Conservation (phyloP, 53 echinoderm and acorn worm genomes). For the Actinopyga echinites region DNA sequence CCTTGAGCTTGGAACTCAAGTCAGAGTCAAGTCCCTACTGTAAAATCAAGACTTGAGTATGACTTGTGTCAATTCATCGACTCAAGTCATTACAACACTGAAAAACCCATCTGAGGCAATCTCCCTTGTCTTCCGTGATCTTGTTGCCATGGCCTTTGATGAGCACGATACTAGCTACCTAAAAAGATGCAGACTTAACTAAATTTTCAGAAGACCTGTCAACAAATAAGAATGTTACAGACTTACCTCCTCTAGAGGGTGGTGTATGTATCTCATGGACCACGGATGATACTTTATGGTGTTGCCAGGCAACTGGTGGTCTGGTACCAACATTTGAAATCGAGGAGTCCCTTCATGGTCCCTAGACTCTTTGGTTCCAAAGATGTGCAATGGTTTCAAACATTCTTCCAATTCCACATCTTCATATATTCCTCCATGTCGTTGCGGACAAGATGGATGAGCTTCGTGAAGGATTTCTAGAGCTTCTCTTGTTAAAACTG, state of each 20-base stretch:
- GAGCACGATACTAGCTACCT: too few species aligned
- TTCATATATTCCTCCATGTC: constrained; percentile 64
- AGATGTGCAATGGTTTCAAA: constrained; percentile 52
- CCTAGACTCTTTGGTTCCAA: constrained; percentile 50
- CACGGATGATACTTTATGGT: constrained; percentile 56
- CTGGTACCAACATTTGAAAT: constrained; percentile 81
- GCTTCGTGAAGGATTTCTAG: constrained; percentile 50
- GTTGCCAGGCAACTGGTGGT: constrained; percentile 69
- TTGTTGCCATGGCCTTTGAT: too few species aligned
- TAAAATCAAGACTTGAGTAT: too few species aligned
- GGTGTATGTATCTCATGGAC: constrained; percentile 74
- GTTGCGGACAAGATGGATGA: constrained; percentile 49
- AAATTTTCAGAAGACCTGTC: too few species aligned
- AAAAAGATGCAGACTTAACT: too few species aligned
- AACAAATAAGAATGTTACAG: too few species aligned
- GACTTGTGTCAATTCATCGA: too few species aligned
- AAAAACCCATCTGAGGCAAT: too few species aligned
- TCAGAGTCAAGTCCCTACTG: too few species aligned
- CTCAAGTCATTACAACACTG: too few species aligned
- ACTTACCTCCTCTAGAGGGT: constrained; percentile 71
- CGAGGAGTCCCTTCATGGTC: constrained; percentile 57
- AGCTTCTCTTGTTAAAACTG: constrained; percentile 66
- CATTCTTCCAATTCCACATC: constrained; percentile 67
- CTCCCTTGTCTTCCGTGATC: too few species aligned
- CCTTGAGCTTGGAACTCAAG: too few species aligned